Evolutionary conservation across 2,888 invertebrate genomes (phyloP).

Genomic region (Aleiodes testaceus): DNA sequence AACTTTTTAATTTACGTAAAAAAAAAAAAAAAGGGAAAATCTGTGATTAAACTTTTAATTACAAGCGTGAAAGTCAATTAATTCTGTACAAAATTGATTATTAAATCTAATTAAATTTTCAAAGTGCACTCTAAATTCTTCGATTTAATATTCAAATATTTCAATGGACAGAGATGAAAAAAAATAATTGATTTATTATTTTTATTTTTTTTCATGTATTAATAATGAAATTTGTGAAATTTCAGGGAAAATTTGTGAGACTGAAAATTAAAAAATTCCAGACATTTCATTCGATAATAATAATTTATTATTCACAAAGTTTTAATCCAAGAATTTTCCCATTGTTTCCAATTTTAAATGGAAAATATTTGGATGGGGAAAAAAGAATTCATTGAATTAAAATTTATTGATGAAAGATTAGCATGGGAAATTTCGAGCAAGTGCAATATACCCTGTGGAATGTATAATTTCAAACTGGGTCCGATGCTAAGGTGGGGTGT

Average conservation of each 20-base stretch:
- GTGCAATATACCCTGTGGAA: slow-evolving; percentile 29
- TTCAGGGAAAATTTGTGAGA: not conserved
- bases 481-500: not conserved
- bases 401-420: slow-evolving; percentile 32
- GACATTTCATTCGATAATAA: not conserved
- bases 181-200: no score
- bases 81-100: no score
- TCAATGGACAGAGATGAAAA: no score
- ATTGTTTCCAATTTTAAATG: not conserved
- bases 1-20: no score
- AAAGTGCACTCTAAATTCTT: no score
- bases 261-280: not conserved
- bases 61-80: no score
- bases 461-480: slow-evolving; percentile 40
- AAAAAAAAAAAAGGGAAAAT: no score
- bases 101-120: no score
- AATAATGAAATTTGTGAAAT: no score
- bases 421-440: slow-evolving; percentile 14
- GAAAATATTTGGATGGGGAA: not conserved
- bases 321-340: slow-evolving; percentile 8
- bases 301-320: not conserved
- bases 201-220: no score
- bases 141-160: no score
- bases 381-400: slow-evolving; percentile 32
- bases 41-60: no score